phyloP scores from a whole-genome alignment of 2,888 invertebrate genomes.

The Synergus gifuensis region DNA sequence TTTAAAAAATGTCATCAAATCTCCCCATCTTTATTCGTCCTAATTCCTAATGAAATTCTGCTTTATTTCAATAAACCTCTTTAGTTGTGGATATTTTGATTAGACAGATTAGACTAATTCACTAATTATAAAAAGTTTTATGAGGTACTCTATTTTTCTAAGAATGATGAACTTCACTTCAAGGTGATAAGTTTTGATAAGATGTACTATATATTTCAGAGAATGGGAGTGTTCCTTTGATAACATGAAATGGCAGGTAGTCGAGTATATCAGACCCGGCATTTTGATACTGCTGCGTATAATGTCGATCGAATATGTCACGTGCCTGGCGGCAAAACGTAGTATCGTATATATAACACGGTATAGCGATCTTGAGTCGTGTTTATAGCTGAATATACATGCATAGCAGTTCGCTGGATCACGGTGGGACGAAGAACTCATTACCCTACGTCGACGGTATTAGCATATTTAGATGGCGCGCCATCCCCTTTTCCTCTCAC shows the following conservation, averaged over 20 bases:
- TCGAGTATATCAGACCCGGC: constrained; percentile 11
- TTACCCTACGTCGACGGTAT: constrained; percentile 72
- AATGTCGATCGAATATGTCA: constrained; percentile 56
- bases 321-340: constrained; percentile 55
- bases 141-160: no score
- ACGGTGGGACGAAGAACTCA: constrained; percentile 74
- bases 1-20: background rate
- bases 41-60: no score
- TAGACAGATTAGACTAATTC: no score
- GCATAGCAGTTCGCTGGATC: constrained; percentile 72
- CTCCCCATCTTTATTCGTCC: no score
- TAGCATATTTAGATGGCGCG: constrained; percentile 76
- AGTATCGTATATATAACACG: constrained; percentile 58
- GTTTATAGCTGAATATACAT: constrained; percentile 76
- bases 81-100: no score
- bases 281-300: constrained; percentile 21
- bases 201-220: background rate
- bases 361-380: constrained; percentile 68
- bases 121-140: no score
- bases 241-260: background rate
- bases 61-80: no score
- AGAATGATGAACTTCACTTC: no score
- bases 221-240: constrained; percentile 10
- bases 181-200: background rate
- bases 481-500: constrained; percentile 54